A percentile compares a stretch with the other conserved stretches of the same genome.
Evolutionary conservation across 2,797 vertebrate species (phyloP).

Genomic region (Rhadinocentrus ornatus): DNA sequence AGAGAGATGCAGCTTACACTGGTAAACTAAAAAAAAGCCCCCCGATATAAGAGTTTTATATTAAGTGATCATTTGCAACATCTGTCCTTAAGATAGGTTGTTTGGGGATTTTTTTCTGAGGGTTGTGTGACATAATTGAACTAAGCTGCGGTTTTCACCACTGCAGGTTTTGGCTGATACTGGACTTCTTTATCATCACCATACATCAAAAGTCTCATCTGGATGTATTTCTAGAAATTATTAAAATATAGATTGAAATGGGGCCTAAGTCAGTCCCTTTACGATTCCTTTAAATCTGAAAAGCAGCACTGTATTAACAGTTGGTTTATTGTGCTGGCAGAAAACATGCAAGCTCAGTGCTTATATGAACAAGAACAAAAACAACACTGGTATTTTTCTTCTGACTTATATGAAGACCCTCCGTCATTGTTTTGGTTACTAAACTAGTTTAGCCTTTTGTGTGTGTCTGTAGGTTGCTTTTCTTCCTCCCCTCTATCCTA

Average conservation of each 20-base stretch:
- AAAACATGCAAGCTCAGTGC: too few relatives aligned
- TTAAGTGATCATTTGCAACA: not conserved
- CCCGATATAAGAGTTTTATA: not conserved
- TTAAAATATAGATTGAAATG: too few relatives aligned
- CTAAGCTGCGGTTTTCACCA: too few relatives aligned
- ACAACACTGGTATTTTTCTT: not conserved
- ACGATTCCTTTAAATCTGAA: too few relatives aligned
- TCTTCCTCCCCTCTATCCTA: constrained; percentile 1
- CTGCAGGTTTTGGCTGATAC: too few relatives aligned
- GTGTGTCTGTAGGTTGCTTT: not conserved
- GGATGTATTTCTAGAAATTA: too few relatives aligned
- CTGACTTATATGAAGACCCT: not conserved
- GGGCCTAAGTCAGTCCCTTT: too few relatives aligned
- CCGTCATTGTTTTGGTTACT: not conserved
- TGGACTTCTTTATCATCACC: too few relatives aligned
- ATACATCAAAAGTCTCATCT: too few relatives aligned
- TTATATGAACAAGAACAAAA: not conserved
- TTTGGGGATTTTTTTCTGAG: not conserved
- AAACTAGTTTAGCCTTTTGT: not conserved
- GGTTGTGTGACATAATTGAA: too few relatives aligned
- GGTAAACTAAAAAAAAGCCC: not conserved
- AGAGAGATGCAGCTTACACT: not conserved
- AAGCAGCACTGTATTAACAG: too few relatives aligned
- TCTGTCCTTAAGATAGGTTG: not conserved
- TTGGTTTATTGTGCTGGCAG: too few relatives aligned